A percentile compares a stretch with the other conserved stretches of the same genome.
Conservation (phyloP, 2,888 invertebrate species). For the Arge pagana region DNA sequence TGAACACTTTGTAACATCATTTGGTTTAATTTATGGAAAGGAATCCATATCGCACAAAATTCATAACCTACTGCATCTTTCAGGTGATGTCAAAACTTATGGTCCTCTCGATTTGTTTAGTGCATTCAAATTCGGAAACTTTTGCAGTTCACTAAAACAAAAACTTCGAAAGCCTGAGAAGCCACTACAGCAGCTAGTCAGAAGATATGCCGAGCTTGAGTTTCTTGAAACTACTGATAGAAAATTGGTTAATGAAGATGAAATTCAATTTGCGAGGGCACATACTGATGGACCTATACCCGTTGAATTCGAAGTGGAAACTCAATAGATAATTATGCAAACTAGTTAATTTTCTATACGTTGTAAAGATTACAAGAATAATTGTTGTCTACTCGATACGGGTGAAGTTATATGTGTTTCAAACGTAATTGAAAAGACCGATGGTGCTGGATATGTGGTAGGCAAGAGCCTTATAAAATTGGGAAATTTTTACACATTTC, state of each 20-base stretch:
- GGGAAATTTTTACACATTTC: not conserved
- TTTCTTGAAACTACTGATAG: not conserved
- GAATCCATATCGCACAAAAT: conserved; percentile 21
- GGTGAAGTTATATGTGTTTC: not conserved
- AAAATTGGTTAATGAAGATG: not conserved
- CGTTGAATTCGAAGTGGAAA: not conserved
- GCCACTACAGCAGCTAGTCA: conserved; percentile 7
- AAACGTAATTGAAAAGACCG: conserved; percentile 1
- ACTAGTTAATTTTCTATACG: not conserved
- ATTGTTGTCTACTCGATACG: conserved; percentile 3
- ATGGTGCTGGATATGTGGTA: not conserved
- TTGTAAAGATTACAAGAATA: not conserved
- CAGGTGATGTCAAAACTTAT: conserved; percentile 23
- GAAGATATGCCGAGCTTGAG: conserved; percentile 7
- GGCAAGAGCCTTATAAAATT: conserved; percentile 1
- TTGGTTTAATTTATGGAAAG: conserved; percentile 27
- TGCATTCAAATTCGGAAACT: conserved; percentile 14
- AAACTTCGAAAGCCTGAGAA: conserved; percentile 10
- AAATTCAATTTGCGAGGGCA: not conserved
- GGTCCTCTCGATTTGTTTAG: conserved; percentile 26
- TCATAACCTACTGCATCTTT: conserved; percentile 23
- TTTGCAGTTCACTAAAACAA: not conserved
- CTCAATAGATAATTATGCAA: not conserved
- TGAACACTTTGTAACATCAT: conserved; percentile 32
- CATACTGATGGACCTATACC: conserved; percentile 7